Conservation (phyloP, 2,888 invertebrate species). For the Nudaria mundana region DNA sequence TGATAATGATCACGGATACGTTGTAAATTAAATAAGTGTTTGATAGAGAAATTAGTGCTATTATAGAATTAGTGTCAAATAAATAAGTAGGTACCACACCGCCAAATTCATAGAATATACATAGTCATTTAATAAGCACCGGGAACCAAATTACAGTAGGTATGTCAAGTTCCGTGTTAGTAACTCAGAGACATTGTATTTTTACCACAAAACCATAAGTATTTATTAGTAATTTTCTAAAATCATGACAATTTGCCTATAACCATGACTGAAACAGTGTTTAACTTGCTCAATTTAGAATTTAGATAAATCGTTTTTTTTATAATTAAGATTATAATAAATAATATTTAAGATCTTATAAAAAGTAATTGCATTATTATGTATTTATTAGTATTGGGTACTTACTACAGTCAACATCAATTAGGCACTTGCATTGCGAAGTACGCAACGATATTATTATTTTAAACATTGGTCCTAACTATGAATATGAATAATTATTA, state of each 20-base stretch:
- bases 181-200: not conserved
- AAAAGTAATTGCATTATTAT: constrained; percentile 5
- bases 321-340: constrained; percentile 15
- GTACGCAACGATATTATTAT: too few relatives aligned
- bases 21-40: constrained; percentile 31
- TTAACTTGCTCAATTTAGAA: constrained; percentile 35
- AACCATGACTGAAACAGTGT: constrained; percentile 27
- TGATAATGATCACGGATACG: constrained; percentile 76
- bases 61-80: constrained; percentile 27
- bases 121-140: not conserved
- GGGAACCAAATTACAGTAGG: not conserved
- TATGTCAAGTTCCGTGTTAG: not conserved
- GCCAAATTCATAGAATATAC: constrained; percentile 19
- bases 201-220: not conserved
- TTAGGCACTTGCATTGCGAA: too few relatives aligned
- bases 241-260: not conserved
- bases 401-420: too few relatives aligned
- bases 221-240: not conserved
- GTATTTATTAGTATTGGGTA: constrained; percentile 1
- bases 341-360: constrained; percentile 18
- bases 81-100: too few relatives aligned
- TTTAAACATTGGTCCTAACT: too few relatives aligned
- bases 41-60: constrained; percentile 3
- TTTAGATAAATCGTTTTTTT: constrained; percentile 20
- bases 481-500: too few relatives aligned